phyloP scores from a whole-genome alignment of 2,888 invertebrate species.

The Scaptomyza flava region DNA sequence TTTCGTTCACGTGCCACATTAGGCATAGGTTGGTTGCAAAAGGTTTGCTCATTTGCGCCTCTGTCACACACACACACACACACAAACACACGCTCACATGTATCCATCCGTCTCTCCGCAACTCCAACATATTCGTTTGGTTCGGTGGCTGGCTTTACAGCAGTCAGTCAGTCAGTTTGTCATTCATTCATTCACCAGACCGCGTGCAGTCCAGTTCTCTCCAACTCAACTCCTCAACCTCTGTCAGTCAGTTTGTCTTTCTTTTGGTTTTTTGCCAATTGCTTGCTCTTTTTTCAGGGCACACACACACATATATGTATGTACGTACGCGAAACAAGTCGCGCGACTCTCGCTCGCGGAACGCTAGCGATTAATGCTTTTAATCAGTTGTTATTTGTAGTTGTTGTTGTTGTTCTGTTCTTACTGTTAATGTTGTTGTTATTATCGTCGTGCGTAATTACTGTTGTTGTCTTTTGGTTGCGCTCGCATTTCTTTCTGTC shows the following conservation, averaged over 20 bases:
- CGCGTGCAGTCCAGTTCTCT: slow-evolving; percentile 72
- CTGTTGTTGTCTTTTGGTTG: slow-evolving; percentile 21
- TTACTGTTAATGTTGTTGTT: slow-evolving; percentile 6
- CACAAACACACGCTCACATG: not conserved
- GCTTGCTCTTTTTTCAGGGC: slow-evolving; percentile 21
- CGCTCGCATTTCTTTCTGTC: slow-evolving; percentile 11
- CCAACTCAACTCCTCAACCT: not conserved
- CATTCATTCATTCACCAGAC: slow-evolving; percentile 70
- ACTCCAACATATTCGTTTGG: slow-evolving; percentile 53
- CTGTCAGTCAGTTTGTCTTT: slow-evolving; percentile 8
- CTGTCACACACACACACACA: slow-evolving; percentile 25
- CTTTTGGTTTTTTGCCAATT: slow-evolving; percentile 36
- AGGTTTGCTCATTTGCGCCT: slow-evolving; percentile 67
- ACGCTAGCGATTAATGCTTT: slow-evolving; percentile 66
- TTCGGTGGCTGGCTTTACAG: slow-evolving; percentile 25
- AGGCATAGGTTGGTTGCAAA: slow-evolving; percentile 59
- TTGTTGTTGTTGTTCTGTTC: slow-evolving; percentile 8
- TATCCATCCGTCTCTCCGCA: slow-evolving; percentile 36
- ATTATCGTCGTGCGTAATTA: slow-evolving; percentile 47
- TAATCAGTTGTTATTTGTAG: slow-evolving; percentile 56
- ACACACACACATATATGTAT: not conserved
- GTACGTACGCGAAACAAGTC: slow-evolving; percentile 31
- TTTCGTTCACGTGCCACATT: slow-evolving; percentile 71
- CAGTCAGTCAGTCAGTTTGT: slow-evolving; percentile 48
- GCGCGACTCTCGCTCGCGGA: slow-evolving; percentile 59